A percentile compares a stretch with the other conserved stretches of the same genome.
These are phyloP conservation scores for Corticium candelabrum DNA, from an alignment of 37 sponge, comb jelly and placozoan species.

Conservation along the genomic window DNA sequence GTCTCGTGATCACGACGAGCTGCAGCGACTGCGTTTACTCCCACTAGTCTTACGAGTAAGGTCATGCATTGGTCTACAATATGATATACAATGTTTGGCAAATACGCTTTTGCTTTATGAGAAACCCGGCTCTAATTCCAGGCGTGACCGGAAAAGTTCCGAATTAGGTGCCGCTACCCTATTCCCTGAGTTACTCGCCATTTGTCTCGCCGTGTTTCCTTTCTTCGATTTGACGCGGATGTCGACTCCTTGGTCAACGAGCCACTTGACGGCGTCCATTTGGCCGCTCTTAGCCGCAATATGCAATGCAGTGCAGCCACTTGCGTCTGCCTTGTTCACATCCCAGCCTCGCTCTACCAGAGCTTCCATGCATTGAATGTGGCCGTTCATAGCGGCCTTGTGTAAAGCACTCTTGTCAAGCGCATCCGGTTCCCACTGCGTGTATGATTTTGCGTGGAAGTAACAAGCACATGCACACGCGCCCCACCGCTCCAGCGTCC, in stretches of 20 bases:
- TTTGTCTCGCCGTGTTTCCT: neutral
- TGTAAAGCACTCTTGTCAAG: neutral
- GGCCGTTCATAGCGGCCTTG: neutral
- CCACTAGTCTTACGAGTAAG: too few species aligned
- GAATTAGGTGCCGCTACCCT: too few species aligned
- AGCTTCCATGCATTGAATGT: neutral
- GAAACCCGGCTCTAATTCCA: too few species aligned
- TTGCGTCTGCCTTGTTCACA: neutral
- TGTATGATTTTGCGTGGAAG: too few species aligned
- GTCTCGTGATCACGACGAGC: too few species aligned
- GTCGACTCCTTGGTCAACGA: neutral
- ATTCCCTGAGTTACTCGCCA: neutral
- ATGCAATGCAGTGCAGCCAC: neutral
- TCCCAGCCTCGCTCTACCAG: neutral
- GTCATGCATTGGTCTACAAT: too few species aligned
- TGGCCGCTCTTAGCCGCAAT: constrained; percentile 1
- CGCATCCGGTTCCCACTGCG: neutral
- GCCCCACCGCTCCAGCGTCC: neutral
- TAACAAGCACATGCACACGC: too few species aligned
- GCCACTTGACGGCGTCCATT: neutral
- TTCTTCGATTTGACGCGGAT: neutral
- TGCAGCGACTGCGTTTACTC: too few species aligned
- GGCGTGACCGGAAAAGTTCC: too few species aligned
- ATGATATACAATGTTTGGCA: too few species aligned
- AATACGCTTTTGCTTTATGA: too few species aligned